Evolutionary conservation across 2,113 vertebrate species (phyloP), one percentile per base, ranked within the genome.

Genomic region (Charina bottae): DNA sequence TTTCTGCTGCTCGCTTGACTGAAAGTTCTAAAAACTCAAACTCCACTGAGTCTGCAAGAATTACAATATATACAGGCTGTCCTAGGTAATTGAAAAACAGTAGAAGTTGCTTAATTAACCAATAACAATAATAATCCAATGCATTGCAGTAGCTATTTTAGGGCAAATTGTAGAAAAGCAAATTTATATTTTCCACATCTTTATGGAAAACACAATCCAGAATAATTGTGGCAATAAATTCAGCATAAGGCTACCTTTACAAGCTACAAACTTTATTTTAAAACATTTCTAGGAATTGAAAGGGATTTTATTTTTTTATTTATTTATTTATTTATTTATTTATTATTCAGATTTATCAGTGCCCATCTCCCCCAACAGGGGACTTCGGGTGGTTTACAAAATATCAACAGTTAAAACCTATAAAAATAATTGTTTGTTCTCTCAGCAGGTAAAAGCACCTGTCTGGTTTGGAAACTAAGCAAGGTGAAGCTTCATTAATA

Each of bases 91-190:
- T 37, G 5, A 72, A 6, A 72, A 72, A 37, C n/a, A 37, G 6
- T 7, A 42, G 17, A 42, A 78, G 19, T 78, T 78, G 33, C 33
- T 78, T 64, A 68, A 68, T 78, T 15, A 78, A 78, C 33, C 17
- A 78, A 37, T 78, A 42, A 42, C 7, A 42, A 78, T 78, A 37
- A 49, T 49, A 49, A 49, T 49, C 49, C 49, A 49, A 46, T 24
- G 26, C 42, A 94, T 92, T 26, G 42, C 95, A 91, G 37, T 92
- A 87, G 90, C 46, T 94, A 92, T 94, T 91, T 92, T 93, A 85
- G 37, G 11, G 59, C 55, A 13, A 58, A 17, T 72, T 92, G 56
- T 24, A 92, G 53, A 83, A 94, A 94, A 94, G 87, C 59, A 90
- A 88, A 89, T 88, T 86, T 72, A 49, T 91, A 64, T 54, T 90